A percentile compares a stretch with the other conserved stretches of the same genome.
These are phyloP conservation scores for Psilopsiagon aurifrons DNA, from an alignment of 2,113 vertebrate species.

Conservation along the genomic window DNA sequence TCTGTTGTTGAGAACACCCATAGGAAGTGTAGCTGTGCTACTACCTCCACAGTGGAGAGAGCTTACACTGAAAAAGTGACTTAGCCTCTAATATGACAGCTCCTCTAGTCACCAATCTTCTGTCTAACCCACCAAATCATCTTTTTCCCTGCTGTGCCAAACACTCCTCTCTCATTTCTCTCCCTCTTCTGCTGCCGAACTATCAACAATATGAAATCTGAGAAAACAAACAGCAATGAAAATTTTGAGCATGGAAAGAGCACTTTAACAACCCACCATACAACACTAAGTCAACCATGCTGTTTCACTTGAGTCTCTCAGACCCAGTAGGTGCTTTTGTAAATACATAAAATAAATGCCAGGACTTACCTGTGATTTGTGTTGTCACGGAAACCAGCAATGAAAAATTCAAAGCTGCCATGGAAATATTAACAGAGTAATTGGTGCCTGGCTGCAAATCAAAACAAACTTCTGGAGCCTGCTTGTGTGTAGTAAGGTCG, in stretches of 20 bases:
- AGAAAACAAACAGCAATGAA: background rate
- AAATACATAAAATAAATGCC: background rate
- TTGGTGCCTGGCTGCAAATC: conserved; percentile 86
- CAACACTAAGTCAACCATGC: background rate
- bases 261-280: background rate
- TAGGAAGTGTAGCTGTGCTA: background rate
- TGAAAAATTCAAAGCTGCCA: conserved; percentile 71
- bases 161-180: background rate
- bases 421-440: conserved; percentile 86
- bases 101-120: background rate
- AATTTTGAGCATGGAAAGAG: background rate
- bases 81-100: background rate
- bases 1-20: background rate
- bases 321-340: background rate
- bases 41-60: background rate
- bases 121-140: background rate
- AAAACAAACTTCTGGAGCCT: conserved; percentile 82
- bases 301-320: background rate
- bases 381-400: conserved; percentile 75
- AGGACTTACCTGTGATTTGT: conserved; percentile 80
- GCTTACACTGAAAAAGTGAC: background rate
- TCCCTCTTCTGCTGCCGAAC: background rate
- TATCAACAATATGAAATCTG: background rate
- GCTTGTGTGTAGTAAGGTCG: conserved; percentile 73
- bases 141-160: background rate